Base-by-base conservation (phyloP, 2,797 vertebrate genomes). In the Scomberomorus guttatus region DNA sequence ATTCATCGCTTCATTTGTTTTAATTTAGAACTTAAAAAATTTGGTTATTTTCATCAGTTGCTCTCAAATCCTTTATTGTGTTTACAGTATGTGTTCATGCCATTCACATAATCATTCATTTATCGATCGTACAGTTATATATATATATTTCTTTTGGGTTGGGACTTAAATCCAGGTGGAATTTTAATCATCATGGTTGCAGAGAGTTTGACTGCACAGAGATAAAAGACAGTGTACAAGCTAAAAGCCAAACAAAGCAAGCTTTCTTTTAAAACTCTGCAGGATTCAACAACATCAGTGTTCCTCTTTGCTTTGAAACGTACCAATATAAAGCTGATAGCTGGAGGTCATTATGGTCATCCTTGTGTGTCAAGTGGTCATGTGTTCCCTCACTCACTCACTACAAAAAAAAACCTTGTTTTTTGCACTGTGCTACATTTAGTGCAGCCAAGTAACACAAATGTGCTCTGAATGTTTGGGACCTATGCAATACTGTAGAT, bases 331-430 rank as follows among this genome's bases (percentile, higher is more conserved):
- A 18, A 22, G 13, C 67, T 24, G 37, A 80, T 44, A 34, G 54
- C 73, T 71, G 59, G 27, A 71, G 81, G 82, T 52, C 54, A 61
- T 54, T 29, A 44, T 67, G 34, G 20, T 71, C 56, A 64, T 70
- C 62, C 6, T 51, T 57, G 20, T 73, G 69, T 7, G 32, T 87
- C 78, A 68, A 6, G 22, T 79, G 42, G 39, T 78, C 56, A 61
- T 75, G 34, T 55, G 32, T 46, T 71, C 50, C 54, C 12, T 62
- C 15, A 39, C 24, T 25, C 32, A 20, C 32, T 57, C 18, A 46
- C n/a, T n/a, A 42, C 2, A 42, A 46, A 46, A 46, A 52, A 87
- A 64, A 6, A 0, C 6, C 1, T 20, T 17, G 29, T 57, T 51
- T 52, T 75, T 32, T 70, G 4, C 32, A 25, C 17, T 34, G 13